Base-by-base conservation (phyloP, 2,113 vertebrate species). In the Abramis brama region DNA sequence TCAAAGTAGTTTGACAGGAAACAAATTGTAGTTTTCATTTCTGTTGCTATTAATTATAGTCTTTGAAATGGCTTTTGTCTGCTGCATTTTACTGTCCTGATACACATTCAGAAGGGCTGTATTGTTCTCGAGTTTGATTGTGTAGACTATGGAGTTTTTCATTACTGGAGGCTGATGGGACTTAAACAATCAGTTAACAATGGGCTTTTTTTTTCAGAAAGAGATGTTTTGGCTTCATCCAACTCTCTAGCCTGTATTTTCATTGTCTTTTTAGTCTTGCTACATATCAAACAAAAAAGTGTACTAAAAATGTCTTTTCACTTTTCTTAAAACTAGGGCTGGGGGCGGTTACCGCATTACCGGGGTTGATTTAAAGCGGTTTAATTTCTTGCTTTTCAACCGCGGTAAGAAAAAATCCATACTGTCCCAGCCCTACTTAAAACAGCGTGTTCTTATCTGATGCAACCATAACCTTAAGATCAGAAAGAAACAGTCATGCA, bases 31-130 rank as follows among this genome's bases (percentile, higher is more conserved):
- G 87, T 78, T 74, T 86, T 74, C 7, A 68, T 55, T 76, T 45
- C n/a, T 71, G 66, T 77, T 70, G 60, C 30, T 82, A 71, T 77
- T 86, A 88, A 74, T 83, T 88, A 79, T 78, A 85, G 39, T 78
- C 59, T 19, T 60, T 71, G 60, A 70, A 76, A 50, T 50, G 3
- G 60, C 71, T 64, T 52, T 78, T 79, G 36, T 70, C 50, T 60
- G 60, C 36, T 55, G 59, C 43, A 12, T 55, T 52, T 81, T 33
- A 57, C 62, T 75, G 39, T 79, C 66, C 60, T 71, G n/a, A n/a
- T n/a, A 57, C 27, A 17, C 11, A 74, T 59, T 50, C 60, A 82
- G 13, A 70, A 60, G 23, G 45, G 25, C 36, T 47, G 33, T 19
- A 25, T 23, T 25, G 60, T 83, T 57, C 25, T 64, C n/a, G 59